Evolutionary conservation across 2,113 vertebrate genomes (phyloP).

Genomic region (Phylloscopus whistleri): DNA sequence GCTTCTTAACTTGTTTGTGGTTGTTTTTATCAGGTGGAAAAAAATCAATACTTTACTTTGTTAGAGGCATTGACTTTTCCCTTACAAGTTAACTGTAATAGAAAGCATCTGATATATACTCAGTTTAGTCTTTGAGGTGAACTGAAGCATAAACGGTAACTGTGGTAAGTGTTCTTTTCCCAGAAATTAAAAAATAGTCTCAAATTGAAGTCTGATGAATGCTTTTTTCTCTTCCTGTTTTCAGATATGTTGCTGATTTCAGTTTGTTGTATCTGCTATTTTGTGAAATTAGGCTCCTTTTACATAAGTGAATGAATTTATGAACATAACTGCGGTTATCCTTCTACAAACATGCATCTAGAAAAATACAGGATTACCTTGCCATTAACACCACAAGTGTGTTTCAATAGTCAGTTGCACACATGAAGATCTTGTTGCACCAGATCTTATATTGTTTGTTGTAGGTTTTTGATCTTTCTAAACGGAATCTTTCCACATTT

Average conservation of each 20-base stretch:
- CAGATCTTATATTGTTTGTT: not conserved
- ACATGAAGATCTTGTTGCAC: not conserved
- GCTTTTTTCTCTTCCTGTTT: not conserved
- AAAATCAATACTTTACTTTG: conserved; percentile 15
- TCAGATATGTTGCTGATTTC: not conserved
- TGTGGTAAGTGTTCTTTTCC: not conserved
- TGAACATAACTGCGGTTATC: not conserved
- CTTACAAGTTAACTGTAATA: not conserved
- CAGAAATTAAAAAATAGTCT: not conserved
- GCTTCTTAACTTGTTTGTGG: not conserved
- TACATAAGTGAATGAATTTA: not conserved
- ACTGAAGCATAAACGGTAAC: not conserved
- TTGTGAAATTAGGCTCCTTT: not conserved
- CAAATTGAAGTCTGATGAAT: not conserved
- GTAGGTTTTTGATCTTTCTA: not conserved
- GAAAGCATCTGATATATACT: not conserved
- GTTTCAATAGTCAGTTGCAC: not conserved
- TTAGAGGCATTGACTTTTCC: not conserved
- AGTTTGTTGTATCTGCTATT: not conserved
- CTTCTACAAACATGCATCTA: not conserved
- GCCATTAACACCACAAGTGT: not conserved
- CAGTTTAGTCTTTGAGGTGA: not conserved
- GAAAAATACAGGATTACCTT: not conserved
- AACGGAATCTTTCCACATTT: not conserved
- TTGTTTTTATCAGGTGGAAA: not conserved